phyloP scores from a whole-genome alignment of 2,888 invertebrate species.

The Lissocephala sabroskyi region DNA sequence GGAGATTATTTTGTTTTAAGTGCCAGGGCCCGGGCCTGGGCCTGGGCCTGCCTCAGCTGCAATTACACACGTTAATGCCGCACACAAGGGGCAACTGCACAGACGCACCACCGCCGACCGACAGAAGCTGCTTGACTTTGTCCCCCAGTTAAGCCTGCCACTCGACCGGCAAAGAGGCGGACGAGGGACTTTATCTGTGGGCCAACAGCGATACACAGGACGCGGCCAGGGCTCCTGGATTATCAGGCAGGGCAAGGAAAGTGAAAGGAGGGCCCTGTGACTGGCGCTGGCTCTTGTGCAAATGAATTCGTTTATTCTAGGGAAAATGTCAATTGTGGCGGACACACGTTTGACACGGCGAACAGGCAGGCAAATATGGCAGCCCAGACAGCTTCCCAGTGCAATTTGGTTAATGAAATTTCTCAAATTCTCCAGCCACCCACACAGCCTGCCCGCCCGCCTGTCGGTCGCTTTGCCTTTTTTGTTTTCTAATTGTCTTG shows the following conservation, averaged over 20 bases:
- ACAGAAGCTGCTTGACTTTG: constrained; percentile 43
- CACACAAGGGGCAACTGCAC: constrained; percentile 30
- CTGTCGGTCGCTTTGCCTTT: constrained; percentile 12
- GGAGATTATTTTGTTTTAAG: constrained; percentile 67
- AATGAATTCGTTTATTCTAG: constrained; percentile 65
- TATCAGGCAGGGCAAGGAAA: too few relatives aligned
- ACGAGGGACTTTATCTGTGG: too few relatives aligned
- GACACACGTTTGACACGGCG: constrained; percentile 40
- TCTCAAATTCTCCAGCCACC: background rate
- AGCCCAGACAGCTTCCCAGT: background rate
- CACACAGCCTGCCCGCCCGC: too few relatives aligned
- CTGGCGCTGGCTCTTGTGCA: constrained; percentile 40
- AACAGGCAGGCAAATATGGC: constrained; percentile 4
- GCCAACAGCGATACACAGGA: too few relatives aligned
- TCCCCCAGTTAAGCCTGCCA: constrained; percentile 40
- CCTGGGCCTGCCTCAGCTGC: constrained; percentile 50
- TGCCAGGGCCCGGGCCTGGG: constrained; percentile 7
- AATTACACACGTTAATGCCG: constrained; percentile 68
- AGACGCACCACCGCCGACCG: background rate
- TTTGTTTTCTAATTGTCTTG: background rate
- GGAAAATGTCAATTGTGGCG: constrained; percentile 60
- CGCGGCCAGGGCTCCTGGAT: too few relatives aligned
- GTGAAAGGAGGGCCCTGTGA: background rate
- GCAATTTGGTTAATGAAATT: constrained; percentile 38
- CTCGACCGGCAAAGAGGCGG: constrained; percentile 12